Evolutionary conservation across 2,888 invertebrate species (phyloP).

Genomic region (Caenorhabditis zanzibari): DNA sequence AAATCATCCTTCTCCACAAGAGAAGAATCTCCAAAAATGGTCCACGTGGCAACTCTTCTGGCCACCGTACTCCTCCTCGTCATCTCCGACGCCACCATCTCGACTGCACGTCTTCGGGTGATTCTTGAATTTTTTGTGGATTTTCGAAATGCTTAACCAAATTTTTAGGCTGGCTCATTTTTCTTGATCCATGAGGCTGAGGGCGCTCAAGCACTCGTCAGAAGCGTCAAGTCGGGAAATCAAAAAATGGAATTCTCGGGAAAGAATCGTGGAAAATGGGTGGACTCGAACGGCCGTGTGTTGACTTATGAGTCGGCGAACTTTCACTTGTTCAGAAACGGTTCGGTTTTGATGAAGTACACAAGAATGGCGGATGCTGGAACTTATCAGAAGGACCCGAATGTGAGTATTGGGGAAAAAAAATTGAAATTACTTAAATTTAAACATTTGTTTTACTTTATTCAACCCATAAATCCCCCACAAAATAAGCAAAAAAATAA

Average conservation of each 20-base stretch:
- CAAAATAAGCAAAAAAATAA: too few relatives aligned
- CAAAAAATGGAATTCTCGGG: slow-evolving; percentile 37
- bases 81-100: background rate
- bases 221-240: background rate
- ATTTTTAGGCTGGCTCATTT: slow-evolving; percentile 31
- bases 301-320: slow-evolving; percentile 33
- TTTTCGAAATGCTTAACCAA: background rate
- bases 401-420: too few relatives aligned
- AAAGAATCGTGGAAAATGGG: slow-evolving; percentile 40
- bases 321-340: slow-evolving; percentile 39
- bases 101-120: slow-evolving; percentile 1
- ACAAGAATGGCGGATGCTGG: slow-evolving; percentile 21
- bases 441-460: background rate
- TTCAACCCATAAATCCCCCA: too few relatives aligned
- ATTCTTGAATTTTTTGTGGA: background rate
- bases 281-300: slow-evolving; percentile 8
- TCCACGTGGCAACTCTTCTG: slow-evolving; percentile 10
- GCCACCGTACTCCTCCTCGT: background rate
- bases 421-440: background rate
- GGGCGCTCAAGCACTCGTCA: slow-evolving; percentile 15
- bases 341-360: slow-evolving; percentile 36
- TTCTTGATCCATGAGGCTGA: slow-evolving; percentile 39
- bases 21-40: slow-evolving; percentile 7
- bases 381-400: slow-evolving; percentile 58
- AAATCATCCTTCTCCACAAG: background rate